These are phyloP conservation scores for Cataglyphis cursor DNA, from an alignment of 2,888 invertebrate species.

Conservation along the genomic window DNA sequence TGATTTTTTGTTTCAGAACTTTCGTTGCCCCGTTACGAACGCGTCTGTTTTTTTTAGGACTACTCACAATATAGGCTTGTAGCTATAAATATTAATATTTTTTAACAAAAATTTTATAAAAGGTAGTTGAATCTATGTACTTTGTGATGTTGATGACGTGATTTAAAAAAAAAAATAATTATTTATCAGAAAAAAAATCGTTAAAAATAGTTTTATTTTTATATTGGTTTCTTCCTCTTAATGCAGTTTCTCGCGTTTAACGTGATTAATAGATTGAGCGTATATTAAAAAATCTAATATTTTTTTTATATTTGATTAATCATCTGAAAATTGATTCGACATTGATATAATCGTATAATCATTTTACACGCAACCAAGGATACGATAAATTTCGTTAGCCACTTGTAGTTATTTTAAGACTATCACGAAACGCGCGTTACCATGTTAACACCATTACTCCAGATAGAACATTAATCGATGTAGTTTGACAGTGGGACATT, in stretches of 20 bases:
- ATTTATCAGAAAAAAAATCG: no score
- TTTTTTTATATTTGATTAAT: not conserved
- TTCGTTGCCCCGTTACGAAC: no score
- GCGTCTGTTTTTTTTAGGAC: no score
- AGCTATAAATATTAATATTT: no score
- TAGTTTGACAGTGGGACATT: not conserved
- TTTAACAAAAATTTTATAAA: no score
- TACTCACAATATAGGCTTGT: no score
- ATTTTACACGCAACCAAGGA: not conserved
- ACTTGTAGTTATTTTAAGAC: constrained; percentile 6
- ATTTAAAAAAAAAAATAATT: no score
- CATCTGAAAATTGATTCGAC: not conserved
- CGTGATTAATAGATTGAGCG: not conserved
- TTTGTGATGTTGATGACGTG: no score
- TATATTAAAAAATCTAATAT: not conserved
- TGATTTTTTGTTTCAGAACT: no score
- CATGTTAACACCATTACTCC: not conserved
- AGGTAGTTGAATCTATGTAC: no score
- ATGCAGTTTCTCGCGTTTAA: not conserved
- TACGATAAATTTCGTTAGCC: not conserved
- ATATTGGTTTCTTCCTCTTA: no score
- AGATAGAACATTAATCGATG: constrained; percentile 12
- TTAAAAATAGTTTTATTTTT: no score
- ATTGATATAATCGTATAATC: not conserved
- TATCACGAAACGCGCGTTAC: not conserved